Evolutionary conservation across 2,797 vertebrate genomes (phyloP), one percentile per base, ranked within the genome.

Genomic region (Lithobates pipiens): DNA sequence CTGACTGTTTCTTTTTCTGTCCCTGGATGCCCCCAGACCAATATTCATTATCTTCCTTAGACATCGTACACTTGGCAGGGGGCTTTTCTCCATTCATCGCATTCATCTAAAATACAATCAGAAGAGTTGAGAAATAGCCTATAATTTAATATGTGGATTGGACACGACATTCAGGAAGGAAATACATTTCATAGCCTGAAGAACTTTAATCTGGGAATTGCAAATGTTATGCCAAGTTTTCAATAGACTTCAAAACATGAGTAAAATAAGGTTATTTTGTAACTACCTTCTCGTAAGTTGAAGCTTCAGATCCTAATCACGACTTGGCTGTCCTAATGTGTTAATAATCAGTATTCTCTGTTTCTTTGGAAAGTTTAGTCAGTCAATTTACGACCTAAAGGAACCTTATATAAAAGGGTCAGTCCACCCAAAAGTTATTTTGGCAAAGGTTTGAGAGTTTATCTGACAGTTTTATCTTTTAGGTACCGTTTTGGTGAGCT

Each of bases 1-100:
- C 50, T 63, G 34, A 25, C 65, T 54, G 44, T 42, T 84, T 61
- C 23, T 70, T 84, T 44, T 77, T 77, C 25, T 84, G 82, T 77
- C 75, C 82, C 34, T n/a, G 61, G 75, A 61, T 77, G 50, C 23
- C 75, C 75, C 67, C 34, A 23, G 36, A 29, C 34, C 11, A 32
- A 72, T 79, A 74, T 85, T 71, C 50, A 81, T 73, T 29, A 63
- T 73, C 69, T 68, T 5, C 42, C 13, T 50, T 16, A 36, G 68
- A 23, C 46, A 36, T 69, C 29, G 36, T 27, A 63, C 11, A 39
- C 32, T 72, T 72, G 29, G 44, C 78, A 57, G 67, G 67, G 29
- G 67, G 10, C 29, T 72, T 25, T 8, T 23, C 32, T 39, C 13
- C 10, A 57, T 69, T 34, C 9, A 23, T 10, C 69, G 21, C 69